Percentiles rank a stretch among this genome's conserved stretches.
These are phyloP conservation scores for Eupithecia dodoneata DNA, from an alignment of 2,888 invertebrate species.

Conservation along the genomic window DNA sequence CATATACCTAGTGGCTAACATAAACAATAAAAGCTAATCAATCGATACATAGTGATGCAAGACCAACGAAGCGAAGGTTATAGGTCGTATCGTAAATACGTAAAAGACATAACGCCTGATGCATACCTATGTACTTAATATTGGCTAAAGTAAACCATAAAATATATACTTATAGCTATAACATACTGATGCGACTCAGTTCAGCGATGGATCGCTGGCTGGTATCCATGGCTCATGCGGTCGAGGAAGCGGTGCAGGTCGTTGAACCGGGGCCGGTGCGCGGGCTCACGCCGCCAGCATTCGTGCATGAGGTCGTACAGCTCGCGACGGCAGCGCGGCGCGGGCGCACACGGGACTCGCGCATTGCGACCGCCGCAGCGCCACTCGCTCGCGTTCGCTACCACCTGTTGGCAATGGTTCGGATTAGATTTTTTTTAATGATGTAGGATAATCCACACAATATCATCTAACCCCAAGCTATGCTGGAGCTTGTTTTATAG, in stretches of 20 bases:
- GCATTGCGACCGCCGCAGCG: slow-evolving; percentile 76
- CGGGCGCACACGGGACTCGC: slow-evolving; percentile 84
- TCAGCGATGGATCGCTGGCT: slow-evolving; percentile 66
- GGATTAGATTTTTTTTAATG: not conserved
- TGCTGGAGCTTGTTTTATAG: too few species aligned
- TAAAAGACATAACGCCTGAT: not conserved
- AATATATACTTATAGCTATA: not conserved
- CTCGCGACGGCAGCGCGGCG: slow-evolving; percentile 91
- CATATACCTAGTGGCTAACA: not conserved
- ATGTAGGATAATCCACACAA: too few species aligned
- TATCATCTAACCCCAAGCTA: too few species aligned
- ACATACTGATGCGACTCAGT: not conserved
- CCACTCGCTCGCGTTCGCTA: slow-evolving; percentile 86
- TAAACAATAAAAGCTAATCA: not conserved
- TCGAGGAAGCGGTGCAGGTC: slow-evolving; percentile 95
- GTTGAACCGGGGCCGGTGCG: slow-evolving; percentile 92
- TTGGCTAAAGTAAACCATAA: not conserved
- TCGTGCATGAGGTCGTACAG: slow-evolving; percentile 96
- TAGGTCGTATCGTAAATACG: not conserved
- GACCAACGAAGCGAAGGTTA: not conserved
- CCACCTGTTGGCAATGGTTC: slow-evolving; percentile 82
- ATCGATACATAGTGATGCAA: not conserved
- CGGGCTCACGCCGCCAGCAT: slow-evolving; percentile 94
- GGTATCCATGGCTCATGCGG: slow-evolving; percentile 88
- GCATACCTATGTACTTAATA: not conserved